Conservation (phyloP, 2,113 vertebrate genomes). For the Monarcha castaneiventris region DNA sequence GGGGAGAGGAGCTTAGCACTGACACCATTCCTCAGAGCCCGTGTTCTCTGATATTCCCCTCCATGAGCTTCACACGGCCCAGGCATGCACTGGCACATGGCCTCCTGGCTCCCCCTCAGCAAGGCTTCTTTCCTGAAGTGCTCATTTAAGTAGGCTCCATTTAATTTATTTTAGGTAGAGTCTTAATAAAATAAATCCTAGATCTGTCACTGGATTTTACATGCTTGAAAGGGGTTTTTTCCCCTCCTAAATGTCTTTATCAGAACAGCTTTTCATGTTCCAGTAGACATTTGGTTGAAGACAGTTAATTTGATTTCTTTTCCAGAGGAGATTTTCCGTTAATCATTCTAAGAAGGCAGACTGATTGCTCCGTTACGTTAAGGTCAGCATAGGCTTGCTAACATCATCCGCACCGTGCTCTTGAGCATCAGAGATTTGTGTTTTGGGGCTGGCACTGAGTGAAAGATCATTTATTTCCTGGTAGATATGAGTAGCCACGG, state of each 20-base stretch:
- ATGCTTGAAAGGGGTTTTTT: conserved; percentile 37
- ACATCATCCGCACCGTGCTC: conserved; percentile 55
- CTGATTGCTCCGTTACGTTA: conserved; percentile 74
- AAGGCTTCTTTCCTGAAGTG: conserved; percentile 36
- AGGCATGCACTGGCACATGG: not conserved
- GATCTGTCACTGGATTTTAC: conserved; percentile 72
- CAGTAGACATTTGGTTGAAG: conserved; percentile 80
- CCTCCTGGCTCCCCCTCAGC: not conserved
- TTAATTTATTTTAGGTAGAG: conserved; percentile 63
- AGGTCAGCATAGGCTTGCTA: conserved; percentile 69
- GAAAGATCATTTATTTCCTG: not conserved
- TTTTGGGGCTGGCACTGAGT: not conserved
- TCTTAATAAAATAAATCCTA: conserved; percentile 71
- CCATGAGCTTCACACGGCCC: not conserved
- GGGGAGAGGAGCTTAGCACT: not conserved
- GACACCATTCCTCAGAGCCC: not conserved
- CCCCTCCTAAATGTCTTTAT: conserved; percentile 70
- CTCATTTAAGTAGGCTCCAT: conserved; percentile 52
- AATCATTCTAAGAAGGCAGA: conserved; percentile 75
- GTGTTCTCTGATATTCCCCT: not conserved
- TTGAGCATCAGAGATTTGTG: conserved; percentile 1
- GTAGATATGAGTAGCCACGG: not conserved
- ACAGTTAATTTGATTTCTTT: conserved; percentile 82
- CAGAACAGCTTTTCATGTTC: conserved; percentile 76
- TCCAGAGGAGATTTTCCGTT: conserved; percentile 79